Evolutionary conservation across 2,113 vertebrate species (phyloP).

Genomic region (Phylloscopus trochilus): DNA sequence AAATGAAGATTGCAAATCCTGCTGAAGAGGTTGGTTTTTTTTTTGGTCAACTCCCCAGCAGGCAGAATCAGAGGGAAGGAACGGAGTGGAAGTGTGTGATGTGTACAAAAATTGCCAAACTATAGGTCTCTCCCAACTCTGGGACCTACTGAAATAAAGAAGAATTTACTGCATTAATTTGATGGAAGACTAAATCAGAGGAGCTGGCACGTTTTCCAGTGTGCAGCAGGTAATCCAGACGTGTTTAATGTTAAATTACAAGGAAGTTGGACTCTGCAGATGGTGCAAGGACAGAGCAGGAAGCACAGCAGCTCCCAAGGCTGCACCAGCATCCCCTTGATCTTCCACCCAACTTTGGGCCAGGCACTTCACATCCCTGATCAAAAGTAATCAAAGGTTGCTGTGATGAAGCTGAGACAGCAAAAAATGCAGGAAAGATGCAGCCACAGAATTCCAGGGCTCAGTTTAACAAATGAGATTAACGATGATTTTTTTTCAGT

Average conservation of each 20-base stretch:
- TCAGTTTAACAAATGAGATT: not conserved
- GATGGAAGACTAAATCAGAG: not conserved
- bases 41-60: not conserved
- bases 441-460: not conserved
- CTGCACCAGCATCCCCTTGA: not conserved
- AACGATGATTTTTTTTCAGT: not conserved
- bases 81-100: accelerated
- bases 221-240: not conserved
- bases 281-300: not conserved
- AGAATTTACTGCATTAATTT: not conserved
- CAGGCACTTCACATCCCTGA: not conserved
- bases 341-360: not conserved
- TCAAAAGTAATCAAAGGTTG: not conserved
- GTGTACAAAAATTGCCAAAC: not conserved
- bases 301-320: not conserved
- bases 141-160: not conserved
- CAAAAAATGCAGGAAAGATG: not conserved
- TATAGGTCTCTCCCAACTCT: not conserved
- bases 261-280: not conserved
- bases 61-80: not conserved
- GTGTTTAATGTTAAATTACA: not conserved
- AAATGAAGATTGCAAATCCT: not conserved
- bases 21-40: not conserved
- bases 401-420: not conserved
- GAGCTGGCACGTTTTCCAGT: not conserved